Evolutionary conservation across 1,140 invertebrate genomes (phyloP), one percentile per base, ranked within the genome.

Genomic region (Drosophila pachea): DNA sequence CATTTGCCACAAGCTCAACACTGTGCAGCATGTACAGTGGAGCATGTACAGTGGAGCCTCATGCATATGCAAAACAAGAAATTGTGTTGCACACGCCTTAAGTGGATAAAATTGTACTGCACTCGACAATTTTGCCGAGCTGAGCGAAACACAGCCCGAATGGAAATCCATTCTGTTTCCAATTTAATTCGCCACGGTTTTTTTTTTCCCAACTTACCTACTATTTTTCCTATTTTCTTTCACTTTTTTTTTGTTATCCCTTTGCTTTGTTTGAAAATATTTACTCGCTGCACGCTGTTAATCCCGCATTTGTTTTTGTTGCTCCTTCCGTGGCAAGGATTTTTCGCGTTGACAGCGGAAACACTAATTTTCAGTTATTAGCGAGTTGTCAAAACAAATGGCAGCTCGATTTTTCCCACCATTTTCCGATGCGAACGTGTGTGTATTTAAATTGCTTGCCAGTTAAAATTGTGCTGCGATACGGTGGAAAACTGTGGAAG

Each of bases 281-380:
- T 22, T 40, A 12, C 42, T 35, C 50, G n/a, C 47, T 60, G 16
- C n/a, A 29, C 14, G 8, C 7, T 12, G 38, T 56, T 52, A 45
- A 31, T 8, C 29, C n/a, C 12, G 11, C 11, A 14, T 65, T 66
- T 38, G 33, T 50, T 50, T 33, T n/a, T n/a, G n/a, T n/a, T n/a
- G n/a, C n/a, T n/a, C n/a, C n/a, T n/a, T n/a, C n/a, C n/a, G n/a
- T n/a, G n/a, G 49, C 43, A 66, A 65, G 11, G 43, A 45, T 62
- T 47, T 47, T 47, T 48, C 50, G 52, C 36, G 48, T 50, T 72
- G 74, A 62, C 78, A 74, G 64, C 55, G 42, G 43, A 70, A 76
- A 70, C 50, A 73, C 65, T 78, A 79, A 84, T 83, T 79, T 86
- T 74, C 69, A 74, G 76, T 81, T 79, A 84, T 84, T 86, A 84